A percentile compares a stretch with the other conserved stretches of the same genome.
Evolutionary conservation across 2,113 vertebrate species (phyloP).

Genomic region (Macquaria ambigua): DNA sequence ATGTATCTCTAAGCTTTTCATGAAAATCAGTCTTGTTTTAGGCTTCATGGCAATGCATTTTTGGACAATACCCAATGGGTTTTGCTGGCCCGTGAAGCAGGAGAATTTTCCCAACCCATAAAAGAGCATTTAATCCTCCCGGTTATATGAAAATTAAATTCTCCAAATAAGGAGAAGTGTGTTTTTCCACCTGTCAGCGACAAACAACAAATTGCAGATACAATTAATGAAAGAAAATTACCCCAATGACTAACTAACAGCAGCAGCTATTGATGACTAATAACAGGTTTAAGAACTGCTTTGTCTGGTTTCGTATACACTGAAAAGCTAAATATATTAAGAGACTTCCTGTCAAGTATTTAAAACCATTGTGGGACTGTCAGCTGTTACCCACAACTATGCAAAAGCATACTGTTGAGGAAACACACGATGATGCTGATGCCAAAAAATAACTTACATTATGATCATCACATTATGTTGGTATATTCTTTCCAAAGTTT

Average conservation of each 20-base stretch:
- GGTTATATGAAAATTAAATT: not conserved
- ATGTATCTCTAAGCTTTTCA: not conserved
- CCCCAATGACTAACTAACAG: not conserved
- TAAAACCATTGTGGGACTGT: not conserved
- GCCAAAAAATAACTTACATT: not conserved
- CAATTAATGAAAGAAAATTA: not conserved
- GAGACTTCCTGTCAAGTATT: not conserved
- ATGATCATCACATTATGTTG: not conserved
- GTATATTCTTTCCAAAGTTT: not conserved
- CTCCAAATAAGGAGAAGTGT: not conserved
- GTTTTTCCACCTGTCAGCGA: not conserved
- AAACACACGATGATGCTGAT: not conserved
- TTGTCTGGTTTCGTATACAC: slow-evolving; percentile 4
- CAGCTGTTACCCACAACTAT: not conserved
- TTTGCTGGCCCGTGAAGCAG: not conserved
- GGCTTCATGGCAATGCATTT: not conserved
- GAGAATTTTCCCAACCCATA: slow-evolving; percentile 1
- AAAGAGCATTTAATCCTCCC: not conserved
- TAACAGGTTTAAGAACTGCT: slow-evolving; percentile 23
- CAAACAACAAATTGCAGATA: not conserved
- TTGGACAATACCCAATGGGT: not conserved
- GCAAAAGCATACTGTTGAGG: not conserved
- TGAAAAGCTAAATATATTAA: not conserved
- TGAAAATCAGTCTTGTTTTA: not conserved
- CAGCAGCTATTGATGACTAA: not conserved